Conservation (phyloP, 2,797 vertebrate species). For the Poeciliopsis turneri region DNA sequence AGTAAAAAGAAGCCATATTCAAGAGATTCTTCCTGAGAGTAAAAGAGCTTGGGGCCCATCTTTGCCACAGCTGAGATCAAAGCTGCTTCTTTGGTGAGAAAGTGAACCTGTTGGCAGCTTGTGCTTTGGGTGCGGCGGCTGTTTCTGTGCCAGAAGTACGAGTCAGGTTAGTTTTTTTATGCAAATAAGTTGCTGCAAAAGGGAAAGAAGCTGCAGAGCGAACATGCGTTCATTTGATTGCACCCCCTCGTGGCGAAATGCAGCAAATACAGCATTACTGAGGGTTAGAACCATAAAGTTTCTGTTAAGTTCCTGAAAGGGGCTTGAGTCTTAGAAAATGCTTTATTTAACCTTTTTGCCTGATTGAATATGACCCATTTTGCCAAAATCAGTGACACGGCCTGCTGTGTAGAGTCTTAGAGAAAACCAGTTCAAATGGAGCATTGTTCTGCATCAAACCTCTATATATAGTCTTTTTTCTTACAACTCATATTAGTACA, state of each 20-base stretch:
- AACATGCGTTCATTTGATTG: slow-evolving; percentile 11
- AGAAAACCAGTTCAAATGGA: neutral
- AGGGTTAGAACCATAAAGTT: neutral
- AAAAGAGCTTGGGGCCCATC: neutral
- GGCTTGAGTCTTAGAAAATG: too few species aligned
- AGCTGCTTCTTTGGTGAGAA: slow-evolving; percentile 14
- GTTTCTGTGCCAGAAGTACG: slow-evolving; percentile 47
- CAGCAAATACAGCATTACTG: neutral
- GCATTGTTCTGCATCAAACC: neutral
- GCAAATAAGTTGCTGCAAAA: neutral
- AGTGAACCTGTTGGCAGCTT: slow-evolving; percentile 19
- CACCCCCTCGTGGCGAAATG: slow-evolving; percentile 46
- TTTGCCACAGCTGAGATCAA: neutral
- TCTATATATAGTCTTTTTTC: neutral
- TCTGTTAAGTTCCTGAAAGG: neutral
- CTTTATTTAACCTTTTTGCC: neutral
- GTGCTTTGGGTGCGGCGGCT: slow-evolving; percentile 51
- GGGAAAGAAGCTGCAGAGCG: neutral
- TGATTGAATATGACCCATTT: neutral
- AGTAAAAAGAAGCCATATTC: neutral
- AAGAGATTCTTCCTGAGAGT: neutral
- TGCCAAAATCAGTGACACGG: neutral
- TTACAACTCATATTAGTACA: neutral
- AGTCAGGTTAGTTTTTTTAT: slow-evolving; percentile 43
- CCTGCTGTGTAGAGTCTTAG: neutral